phyloP scores from a whole-genome alignment of 2,888 invertebrate genomes.

The Lithosia quadra region DNA sequence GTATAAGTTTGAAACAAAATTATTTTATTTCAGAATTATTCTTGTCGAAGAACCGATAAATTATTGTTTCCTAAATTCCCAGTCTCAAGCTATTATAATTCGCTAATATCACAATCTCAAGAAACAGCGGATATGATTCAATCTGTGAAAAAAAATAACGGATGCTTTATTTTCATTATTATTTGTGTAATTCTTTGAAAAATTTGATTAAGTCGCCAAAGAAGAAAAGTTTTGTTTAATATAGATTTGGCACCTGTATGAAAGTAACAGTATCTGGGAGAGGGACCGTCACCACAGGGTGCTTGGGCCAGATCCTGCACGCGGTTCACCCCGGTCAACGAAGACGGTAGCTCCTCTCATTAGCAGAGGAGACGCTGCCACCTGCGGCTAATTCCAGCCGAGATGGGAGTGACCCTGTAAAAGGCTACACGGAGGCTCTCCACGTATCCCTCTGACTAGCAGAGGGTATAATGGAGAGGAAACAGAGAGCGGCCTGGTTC shows the following conservation, averaged over 20 bases:
- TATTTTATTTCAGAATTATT: not conserved
- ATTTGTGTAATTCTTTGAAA: conserved; percentile 2
- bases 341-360: too few species aligned
- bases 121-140: conserved; percentile 21
- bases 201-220: conserved; percentile 8
- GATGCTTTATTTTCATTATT: conserved; percentile 11
- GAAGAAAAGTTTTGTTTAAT: not conserved
- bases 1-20: not conserved
- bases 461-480: too few species aligned
- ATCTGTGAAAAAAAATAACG: conserved; percentile 1
- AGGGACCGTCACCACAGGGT: too few species aligned
- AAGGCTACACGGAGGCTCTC: too few species aligned
- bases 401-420: too few species aligned
- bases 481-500: too few species aligned
- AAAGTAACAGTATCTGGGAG: not conserved
- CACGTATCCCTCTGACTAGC: too few species aligned
- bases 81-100: conserved; percentile 9
- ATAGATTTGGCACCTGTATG: not conserved
- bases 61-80: not conserved
- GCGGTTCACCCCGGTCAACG: too few species aligned
- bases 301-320: too few species aligned
- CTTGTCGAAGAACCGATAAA: conserved; percentile 4
- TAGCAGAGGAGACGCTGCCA: too few species aligned
- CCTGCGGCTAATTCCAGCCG: too few species aligned
- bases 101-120: conserved; percentile 1